A percentile compares a stretch with the other conserved stretches of the same genome.
phyloP scores from a whole-genome alignment of 2,888 invertebrate species.

The Pheosia gnoma region DNA sequence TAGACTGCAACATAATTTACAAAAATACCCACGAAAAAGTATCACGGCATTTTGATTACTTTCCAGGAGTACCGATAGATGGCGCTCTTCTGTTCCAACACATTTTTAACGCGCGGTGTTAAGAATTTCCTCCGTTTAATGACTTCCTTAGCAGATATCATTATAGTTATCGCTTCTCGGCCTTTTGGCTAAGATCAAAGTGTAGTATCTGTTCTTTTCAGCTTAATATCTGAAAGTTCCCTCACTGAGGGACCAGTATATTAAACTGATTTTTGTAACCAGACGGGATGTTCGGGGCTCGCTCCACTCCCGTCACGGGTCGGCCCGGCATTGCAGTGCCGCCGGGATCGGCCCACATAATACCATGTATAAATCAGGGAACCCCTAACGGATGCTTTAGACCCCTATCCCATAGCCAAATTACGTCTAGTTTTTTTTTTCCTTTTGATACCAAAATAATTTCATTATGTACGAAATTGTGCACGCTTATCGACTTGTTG shows the following conservation, averaged over 20 bases:
- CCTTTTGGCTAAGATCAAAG: conserved; percentile 11
- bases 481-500: too few relatives aligned
- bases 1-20: background rate
- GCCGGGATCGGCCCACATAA: conserved; percentile 8
- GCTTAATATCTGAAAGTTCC: conserved; percentile 23
- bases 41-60: background rate
- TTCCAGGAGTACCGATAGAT: background rate
- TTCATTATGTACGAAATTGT: too few relatives aligned
- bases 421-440: too few relatives aligned
- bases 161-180: conserved; percentile 9
- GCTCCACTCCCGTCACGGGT: conserved; percentile 28
- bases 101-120: conserved; percentile 2
- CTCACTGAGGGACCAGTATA: conserved; percentile 27
- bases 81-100: background rate
- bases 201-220: conserved; percentile 23
- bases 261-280: conserved; percentile 21
- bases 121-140: background rate
- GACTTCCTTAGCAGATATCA: conserved; percentile 2
- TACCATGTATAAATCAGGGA: too few relatives aligned
- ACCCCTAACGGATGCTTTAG: too few relatives aligned
- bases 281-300: conserved; percentile 27
- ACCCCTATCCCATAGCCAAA: too few relatives aligned
- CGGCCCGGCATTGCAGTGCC: conserved; percentile 29
- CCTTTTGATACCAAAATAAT: too few relatives aligned
- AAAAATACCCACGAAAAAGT: background rate